Conservation (phyloP, 2,113 vertebrate species). For the Pagrus major region DNA sequence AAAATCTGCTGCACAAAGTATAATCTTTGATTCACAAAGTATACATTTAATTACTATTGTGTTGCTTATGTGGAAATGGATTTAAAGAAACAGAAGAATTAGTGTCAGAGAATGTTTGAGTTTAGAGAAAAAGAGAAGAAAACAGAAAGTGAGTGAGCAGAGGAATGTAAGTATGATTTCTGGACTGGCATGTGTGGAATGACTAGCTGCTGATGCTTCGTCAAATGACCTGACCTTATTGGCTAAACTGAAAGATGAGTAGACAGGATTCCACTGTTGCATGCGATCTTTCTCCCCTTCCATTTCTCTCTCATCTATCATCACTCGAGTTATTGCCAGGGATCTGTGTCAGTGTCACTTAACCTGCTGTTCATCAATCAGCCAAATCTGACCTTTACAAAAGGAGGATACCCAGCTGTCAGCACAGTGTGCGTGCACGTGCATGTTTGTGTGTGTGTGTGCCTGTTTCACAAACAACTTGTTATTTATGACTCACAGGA, state of each 20-base stretch:
- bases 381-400: neutral
- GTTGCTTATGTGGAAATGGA: neutral
- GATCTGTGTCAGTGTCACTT: neutral
- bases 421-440: neutral
- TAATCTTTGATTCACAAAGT: too few relatives aligned
- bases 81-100: neutral
- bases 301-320: neutral
- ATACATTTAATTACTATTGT: too few relatives aligned
- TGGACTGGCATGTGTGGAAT: slow-evolving; percentile 23
- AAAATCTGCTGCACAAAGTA: too few relatives aligned
- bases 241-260: neutral
- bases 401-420: neutral
- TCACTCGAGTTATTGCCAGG: neutral
- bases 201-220: neutral
- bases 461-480: neutral
- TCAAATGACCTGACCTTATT: neutral
- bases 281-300: neutral
- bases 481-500: neutral
- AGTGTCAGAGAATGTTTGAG: neutral
- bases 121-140: neutral
- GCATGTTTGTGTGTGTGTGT: neutral
- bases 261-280: slow-evolving; percentile 9
- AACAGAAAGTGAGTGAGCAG: neutral
- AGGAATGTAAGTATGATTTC: slow-evolving; percentile 17
- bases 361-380: slow-evolving; percentile 17